Base-by-base conservation (phyloP, 2,888 invertebrate species). In the Crioceris asparagi region DNA sequence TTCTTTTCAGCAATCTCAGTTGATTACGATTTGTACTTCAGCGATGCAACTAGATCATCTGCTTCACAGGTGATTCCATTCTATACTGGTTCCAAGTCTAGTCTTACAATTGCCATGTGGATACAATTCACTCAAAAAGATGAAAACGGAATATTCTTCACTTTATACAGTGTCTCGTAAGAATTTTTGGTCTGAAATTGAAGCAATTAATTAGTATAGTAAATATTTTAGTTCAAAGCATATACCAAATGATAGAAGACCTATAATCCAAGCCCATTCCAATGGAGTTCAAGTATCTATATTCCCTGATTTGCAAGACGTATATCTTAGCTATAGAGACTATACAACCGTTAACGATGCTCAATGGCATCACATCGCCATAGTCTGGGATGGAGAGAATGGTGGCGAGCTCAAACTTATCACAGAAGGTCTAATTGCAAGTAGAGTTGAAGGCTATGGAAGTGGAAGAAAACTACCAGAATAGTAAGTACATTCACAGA, bases 11-110 rank as follows among this genome's bases (percentile, higher is more conserved):
- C 88, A n/a, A 87, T 96, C 51, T 92, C 92, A 66, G 88, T 92
- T n/a, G 92, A 96, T 65, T 97, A 96, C 62, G 96, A 97, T 60
- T 69, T 97, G 7, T 90, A 88, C 75, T 93, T 97, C 66, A 87
- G 90, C 55, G 92, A 94, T 60, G 79, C 86, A 30, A 71, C 83
- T 10, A 79, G 91, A 10, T 90, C 92, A 42, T 88, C 87, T 51
- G 96, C 94, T 3, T 84, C 91, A 16, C 83, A 94, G 66, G 79
- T 90, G 10, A 85, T 94, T 55, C 94, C 94, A 36, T 92, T 96
- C 67, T 79, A 80, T 50, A 82, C 82, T 10, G 77, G 78, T 3
- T 75, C 75, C 11, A 77, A 80, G 38, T 77, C 77, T 47, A 84
- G 87, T 54, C 63, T 96, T 18, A 91, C 93, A 0, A 74, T 97